Evolutionary conservation across 2,888 invertebrate genomes (phyloP), one percentile per base, ranked within the genome.

Genomic region (Acronicta leporina): DNA sequence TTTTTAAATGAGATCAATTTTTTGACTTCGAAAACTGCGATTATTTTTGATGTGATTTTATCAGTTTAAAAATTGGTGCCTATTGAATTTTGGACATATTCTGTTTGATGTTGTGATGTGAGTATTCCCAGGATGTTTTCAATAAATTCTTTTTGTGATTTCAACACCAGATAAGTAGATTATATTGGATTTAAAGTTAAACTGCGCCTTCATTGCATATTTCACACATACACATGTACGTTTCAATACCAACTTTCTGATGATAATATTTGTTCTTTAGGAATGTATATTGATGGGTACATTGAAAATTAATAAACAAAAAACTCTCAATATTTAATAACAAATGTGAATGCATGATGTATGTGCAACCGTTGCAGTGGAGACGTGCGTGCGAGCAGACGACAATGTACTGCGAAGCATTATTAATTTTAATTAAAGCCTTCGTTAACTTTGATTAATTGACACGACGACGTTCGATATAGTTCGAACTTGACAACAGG

Each of bases 1-100:
- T 83, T 82, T 85, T 84, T 84, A 88, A 92, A 90, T 86, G 85
- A 84, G 87, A 81, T 85, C 88, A 86, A 87, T 90, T 89, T 86
- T 79, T 81, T 83, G 77, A 77, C 79, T 77, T 68, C 47, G 57
- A 77, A 68, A 63, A 60, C 57, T 59, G 49, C 54, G 67, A 65
- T 70, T 70, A 63, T 63, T 63, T 62, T 72, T 50, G 52, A 44
- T 69, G 69, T 55, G 76, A 79, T 80, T 64, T 61, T 72, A 80
- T 80, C 79, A 50, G 55, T 58, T 62, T 65, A 57, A 74, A 82
- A 80, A 77, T 74, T 77, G 72, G 62, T 56, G 54, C 56, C 74
- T 70, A 71, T 69, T 74, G 48, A 73, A 49, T 46, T 57, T 68
- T 56, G 48, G 54, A 63, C 62, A 60, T 55, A 15, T 53, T 56